Percentiles rank a stretch among this genome's conserved stretches.
These are phyloP conservation scores for Lepus oiostolus DNA, from an alignment of 2,797 vertebrate species.

Conservation along the genomic window DNA sequence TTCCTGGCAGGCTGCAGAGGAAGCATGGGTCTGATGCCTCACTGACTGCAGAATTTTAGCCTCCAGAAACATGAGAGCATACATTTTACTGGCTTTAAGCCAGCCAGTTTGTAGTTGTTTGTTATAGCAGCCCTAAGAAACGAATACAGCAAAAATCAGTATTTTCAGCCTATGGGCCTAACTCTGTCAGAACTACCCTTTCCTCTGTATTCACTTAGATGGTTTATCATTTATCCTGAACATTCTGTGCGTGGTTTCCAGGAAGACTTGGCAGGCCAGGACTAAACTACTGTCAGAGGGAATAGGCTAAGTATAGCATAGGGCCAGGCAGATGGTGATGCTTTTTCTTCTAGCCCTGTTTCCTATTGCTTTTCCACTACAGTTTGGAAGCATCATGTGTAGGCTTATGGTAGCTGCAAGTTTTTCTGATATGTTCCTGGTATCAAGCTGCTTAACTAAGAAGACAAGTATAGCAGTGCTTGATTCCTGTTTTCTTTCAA, in stretches of 20 bases:
- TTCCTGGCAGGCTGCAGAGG: not conserved
- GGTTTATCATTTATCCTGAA: not conserved
- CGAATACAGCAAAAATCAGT: not conserved
- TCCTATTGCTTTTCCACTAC: not conserved
- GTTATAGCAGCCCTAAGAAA: not conserved
- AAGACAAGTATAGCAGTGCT: not conserved
- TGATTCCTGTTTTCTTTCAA: slow-evolving; percentile 30
- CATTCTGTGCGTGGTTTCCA: not conserved
- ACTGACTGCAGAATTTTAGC: not conserved
- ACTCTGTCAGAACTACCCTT: not conserved
- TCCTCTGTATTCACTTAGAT: not conserved
- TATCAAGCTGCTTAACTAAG: not conserved
- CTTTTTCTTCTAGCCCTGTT: not conserved
- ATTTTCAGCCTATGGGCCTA: not conserved
- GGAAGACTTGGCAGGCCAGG: not conserved
- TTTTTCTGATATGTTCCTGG: not conserved
- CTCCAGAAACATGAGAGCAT: not conserved
- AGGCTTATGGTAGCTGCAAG: not conserved
- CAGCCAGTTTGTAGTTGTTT: not conserved
- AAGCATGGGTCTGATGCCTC: not conserved
- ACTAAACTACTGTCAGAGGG: not conserved
- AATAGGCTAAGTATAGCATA: not conserved
- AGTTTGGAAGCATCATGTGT: not conserved
- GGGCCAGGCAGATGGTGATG: not conserved
- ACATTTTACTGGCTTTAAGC: not conserved